Conservation (phyloP, 2,797 vertebrate genomes). For the Sebastes variabilis region DNA sequence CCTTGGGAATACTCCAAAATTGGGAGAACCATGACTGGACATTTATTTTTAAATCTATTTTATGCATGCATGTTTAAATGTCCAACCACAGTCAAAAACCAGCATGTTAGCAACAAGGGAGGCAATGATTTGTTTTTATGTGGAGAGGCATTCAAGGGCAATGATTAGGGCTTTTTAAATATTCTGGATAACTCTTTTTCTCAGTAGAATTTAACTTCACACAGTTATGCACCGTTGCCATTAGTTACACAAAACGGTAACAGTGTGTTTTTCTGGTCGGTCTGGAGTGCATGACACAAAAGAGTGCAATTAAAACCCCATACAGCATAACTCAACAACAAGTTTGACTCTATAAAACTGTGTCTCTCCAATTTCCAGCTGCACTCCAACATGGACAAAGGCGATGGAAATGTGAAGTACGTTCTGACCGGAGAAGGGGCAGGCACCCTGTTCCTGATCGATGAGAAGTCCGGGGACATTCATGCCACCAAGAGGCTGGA, state of each 20-base stretch:
- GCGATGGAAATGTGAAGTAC: slow-evolving; percentile 94
- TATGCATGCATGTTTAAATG: neutral
- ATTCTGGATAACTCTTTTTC: neutral
- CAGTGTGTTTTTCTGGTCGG: neutral
- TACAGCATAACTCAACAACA: neutral
- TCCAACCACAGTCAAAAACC: neutral
- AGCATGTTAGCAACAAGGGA: neutral
- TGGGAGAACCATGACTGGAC: neutral
- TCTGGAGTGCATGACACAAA: neutral
- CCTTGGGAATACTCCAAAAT: neutral
- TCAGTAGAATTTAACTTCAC: neutral
- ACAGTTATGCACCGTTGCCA: neutral
- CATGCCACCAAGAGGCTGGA: slow-evolving; percentile 96
- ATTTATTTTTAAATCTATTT: neutral
- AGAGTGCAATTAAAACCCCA: neutral
- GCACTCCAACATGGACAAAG: slow-evolving; percentile 97
- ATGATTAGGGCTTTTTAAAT: neutral
- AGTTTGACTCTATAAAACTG: neutral
- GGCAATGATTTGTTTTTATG: neutral
- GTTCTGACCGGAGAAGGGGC: slow-evolving; percentile 95
- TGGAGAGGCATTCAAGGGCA: slow-evolving; percentile 3
- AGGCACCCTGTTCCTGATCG: slow-evolving; percentile 92
- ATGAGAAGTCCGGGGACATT: slow-evolving; percentile 98
- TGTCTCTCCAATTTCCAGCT: slow-evolving; percentile 80
- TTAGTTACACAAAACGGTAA: neutral